Evolutionary conservation across 2,888 invertebrate species (phyloP), one percentile per base, ranked within the genome.

Genomic region (Cryptus viduatorius): DNA sequence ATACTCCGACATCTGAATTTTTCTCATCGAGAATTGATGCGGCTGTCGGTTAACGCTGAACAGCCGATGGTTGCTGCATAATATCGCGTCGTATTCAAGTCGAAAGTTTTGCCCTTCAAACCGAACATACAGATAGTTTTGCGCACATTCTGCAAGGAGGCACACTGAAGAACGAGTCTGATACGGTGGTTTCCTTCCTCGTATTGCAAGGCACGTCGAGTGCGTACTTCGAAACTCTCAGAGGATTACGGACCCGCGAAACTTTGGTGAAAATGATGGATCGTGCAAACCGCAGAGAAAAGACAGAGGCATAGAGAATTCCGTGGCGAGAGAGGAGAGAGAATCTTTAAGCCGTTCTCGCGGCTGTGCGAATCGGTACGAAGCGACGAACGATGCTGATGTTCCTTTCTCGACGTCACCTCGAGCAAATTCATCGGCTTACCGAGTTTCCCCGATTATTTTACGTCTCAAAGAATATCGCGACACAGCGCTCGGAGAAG

Each of bases 251-350:
- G 64, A 81, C 75, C 72, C 78, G 44, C 37, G 73, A 75, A 84
- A 81, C 78, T 75, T 73, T 3, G 46, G 53, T 75, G 68, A 71
- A 84, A 81, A 84, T 81, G 81, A 84, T 84, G 78, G 84, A 79
- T 81, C 73, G 69, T 65, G 69, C 50, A n/a, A 59, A 19, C 50
- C 42, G 59, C 83, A 68, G 14, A 31, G 68, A 31, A 73, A 83
- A 67, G 44, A 69, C 61, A 59, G 77, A 67, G 31, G 37, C 65
- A 42, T 42, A 59, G n/a, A 37, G 65, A 76, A 77, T 77, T 56
- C 48, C 31, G 29, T 61, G n/a, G 48, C 31, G n/a, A 31, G 29
- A 61, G 14, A 14, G 31, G 29, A 48, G 48, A 31, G 10, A 56
- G 64, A 76, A 72, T 77, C 67, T 59, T 77, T 67, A 50, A 77